Percentiles rank a stretch among this genome's conserved stretches.
These are phyloP conservation scores for Plemyria rubiginata DNA, from an alignment of 2,888 invertebrate genomes.

Conservation along the genomic window DNA sequence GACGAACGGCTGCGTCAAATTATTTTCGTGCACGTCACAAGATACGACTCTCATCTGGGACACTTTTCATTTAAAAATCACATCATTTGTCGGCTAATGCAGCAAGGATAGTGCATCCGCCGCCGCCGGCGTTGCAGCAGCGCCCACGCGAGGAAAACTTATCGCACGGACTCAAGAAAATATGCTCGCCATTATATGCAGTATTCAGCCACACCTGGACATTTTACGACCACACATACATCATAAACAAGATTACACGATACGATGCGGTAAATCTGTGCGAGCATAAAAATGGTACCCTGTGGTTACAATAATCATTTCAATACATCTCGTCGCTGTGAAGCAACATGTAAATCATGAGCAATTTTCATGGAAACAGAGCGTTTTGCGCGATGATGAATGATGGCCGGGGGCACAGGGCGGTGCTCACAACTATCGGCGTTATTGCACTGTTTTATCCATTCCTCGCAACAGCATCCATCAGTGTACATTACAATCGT, in stretches of 20 bases:
- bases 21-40: conserved; percentile 85
- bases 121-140: conserved; percentile 47
- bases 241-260: conserved; percentile 40
- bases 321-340: conserved; percentile 50
- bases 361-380: conserved; percentile 61
- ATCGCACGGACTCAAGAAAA: conserved; percentile 24
- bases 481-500: conserved; percentile 51
- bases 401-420: conserved; percentile 48
- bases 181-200: conserved; percentile 31
- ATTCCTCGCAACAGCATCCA: conserved; percentile 57
- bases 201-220: conserved; percentile 35
- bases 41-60: conserved; percentile 84
- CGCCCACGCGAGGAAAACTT: conserved; percentile 35
- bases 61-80: conserved; percentile 82
- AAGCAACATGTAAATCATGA: conserved; percentile 58
- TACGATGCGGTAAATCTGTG: conserved; percentile 46
- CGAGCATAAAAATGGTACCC: conserved; percentile 44
- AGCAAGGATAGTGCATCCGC: conserved; percentile 67
- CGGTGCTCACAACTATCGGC: conserved; percentile 52
- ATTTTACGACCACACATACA: conserved; percentile 33
- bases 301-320: conserved; percentile 47
- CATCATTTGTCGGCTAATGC: conserved; percentile 72
- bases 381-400: conserved; percentile 57
- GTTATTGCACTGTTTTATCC: conserved; percentile 62
- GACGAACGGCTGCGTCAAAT: conserved; percentile 83